Conservation (phyloP, 2,888 invertebrate species). For the Dromius quadrimaculatus region DNA sequence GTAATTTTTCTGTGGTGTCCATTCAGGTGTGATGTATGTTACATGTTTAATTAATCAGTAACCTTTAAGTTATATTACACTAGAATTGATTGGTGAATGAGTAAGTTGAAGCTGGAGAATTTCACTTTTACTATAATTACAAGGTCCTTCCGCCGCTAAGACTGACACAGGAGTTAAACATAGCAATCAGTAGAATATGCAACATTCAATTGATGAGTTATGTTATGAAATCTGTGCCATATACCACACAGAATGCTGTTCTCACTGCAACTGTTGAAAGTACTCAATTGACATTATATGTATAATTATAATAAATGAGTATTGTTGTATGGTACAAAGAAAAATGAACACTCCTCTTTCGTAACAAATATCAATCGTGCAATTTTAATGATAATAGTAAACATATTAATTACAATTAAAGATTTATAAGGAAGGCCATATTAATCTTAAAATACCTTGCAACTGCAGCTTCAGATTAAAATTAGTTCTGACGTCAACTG, state of each 20-base stretch:
- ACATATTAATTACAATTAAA: no score
- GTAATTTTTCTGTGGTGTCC: neutral
- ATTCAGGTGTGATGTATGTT: neutral
- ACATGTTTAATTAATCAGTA: constrained; percentile 20
- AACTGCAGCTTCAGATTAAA: no score
- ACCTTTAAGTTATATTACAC: constrained; percentile 26
- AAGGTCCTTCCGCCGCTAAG: constrained; percentile 24
- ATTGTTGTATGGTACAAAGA: no score
- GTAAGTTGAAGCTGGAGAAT: constrained; percentile 5
- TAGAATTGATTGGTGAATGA: constrained; percentile 17
- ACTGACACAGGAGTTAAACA: neutral
- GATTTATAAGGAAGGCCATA: no score
- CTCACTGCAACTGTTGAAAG: neutral
- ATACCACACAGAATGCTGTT: no score
- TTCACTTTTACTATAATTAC: constrained; percentile 34
- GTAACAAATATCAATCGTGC: no score
- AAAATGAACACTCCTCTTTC: no score
- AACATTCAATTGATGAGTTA: constrained; percentile 3
- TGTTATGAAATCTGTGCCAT: constrained; percentile 9
- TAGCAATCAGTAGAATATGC: constrained; percentile 3
- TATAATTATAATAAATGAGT: no score
- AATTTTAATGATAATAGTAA: no score
- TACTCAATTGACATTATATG: neutral
- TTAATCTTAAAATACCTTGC: no score
- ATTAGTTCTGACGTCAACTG: no score